Evolutionary conservation across 2,113 vertebrate species (phyloP), one percentile per base, ranked within the genome.

Genomic region (Hypomesus transpacificus): DNA sequence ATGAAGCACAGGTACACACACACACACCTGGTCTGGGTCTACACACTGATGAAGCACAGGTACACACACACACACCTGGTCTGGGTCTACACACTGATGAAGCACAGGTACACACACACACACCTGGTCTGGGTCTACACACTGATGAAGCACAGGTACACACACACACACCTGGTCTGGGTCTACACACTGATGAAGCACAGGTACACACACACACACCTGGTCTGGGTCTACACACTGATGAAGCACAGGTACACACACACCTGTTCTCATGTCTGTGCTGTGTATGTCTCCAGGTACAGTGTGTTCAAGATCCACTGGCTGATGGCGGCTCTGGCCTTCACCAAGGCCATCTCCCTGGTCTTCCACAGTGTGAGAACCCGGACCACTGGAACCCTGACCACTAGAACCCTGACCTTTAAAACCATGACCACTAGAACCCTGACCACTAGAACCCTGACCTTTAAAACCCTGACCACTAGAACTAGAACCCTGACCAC

Each of bases 221-320:
- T 92, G 75, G 80, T 93, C 67, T 95, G 94, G 93, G 92, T 94
- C 50, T 92, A 91, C 34, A 80, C 91, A 0, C 92, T 56, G 8
- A 14, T 68, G 61, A 34, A 22, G n/a, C 56, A 58, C n/a, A 58
- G 56, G n/a, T 39, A 59, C 28, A 34, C 4, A 60, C 39, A 53
- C 39, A 46, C 7, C 39, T 46, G 39, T 9, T 46, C 2, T 46
- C 7, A 46, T 46, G 18, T 26, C 9, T 66, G 63, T 58, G 0
- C 21, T 16, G 11, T 61, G 21, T 52, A 70, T 46, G 46, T 58
- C 4, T 31, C 21, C 87, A 95, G 94, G 84, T 92, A 90, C 91
- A 96, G 88, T 0, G 92, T 95, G 61, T 95, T 94, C 84, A 95
- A 94, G 89, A 94, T 94, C 88, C 94, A 96, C 87, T 96, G 93